Percentiles rank a stretch among this genome's conserved stretches.
phyloP scores from a whole-genome alignment of 2,888 invertebrate genomes.

The Ischnura elegans region DNA sequence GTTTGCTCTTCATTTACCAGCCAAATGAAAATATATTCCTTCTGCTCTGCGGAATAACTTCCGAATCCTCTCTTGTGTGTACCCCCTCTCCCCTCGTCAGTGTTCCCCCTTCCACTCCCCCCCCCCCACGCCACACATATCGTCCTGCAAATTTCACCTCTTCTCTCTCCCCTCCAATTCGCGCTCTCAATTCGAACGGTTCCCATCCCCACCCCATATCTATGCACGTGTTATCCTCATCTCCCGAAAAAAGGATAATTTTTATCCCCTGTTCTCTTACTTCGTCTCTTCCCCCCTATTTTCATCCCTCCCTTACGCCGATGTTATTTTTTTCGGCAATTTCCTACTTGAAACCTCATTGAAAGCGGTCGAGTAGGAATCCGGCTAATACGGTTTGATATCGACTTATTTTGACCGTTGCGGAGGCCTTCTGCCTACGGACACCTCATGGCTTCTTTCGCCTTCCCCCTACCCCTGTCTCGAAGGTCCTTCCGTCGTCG shows the following conservation, averaged over 20 bases:
- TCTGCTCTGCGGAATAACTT: slow-evolving; percentile 64
- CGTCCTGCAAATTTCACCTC: not conserved
- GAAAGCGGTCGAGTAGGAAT: slow-evolving; percentile 60
- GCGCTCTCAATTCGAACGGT: not conserved
- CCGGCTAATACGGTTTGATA: slow-evolving; percentile 64
- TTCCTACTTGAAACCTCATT: slow-evolving; percentile 62
- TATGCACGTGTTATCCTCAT: not conserved
- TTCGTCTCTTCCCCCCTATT: not conserved
- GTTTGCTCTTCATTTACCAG: no score
- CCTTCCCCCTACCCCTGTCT: not conserved
- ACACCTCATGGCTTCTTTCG: not conserved
- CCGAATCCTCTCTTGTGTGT: slow-evolving; percentile 57
- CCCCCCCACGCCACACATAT: not conserved
- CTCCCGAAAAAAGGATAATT: not conserved
- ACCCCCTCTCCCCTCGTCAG: not conserved
- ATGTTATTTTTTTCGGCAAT: slow-evolving; percentile 63
- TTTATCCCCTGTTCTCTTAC: not conserved
- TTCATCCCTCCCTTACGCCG: not conserved
- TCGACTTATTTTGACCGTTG: slow-evolving; percentile 61
- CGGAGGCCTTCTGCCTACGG: slow-evolving; percentile 34
- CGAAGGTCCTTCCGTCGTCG: not conserved
- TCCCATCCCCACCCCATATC: not conserved
- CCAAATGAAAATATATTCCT: slow-evolving; percentile 67
- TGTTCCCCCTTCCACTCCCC: not conserved
- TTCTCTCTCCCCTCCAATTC: not conserved